phyloP scores from a whole-genome alignment of 2,888 invertebrate species.

The Sinopyrophorus schimmeli region DNA sequence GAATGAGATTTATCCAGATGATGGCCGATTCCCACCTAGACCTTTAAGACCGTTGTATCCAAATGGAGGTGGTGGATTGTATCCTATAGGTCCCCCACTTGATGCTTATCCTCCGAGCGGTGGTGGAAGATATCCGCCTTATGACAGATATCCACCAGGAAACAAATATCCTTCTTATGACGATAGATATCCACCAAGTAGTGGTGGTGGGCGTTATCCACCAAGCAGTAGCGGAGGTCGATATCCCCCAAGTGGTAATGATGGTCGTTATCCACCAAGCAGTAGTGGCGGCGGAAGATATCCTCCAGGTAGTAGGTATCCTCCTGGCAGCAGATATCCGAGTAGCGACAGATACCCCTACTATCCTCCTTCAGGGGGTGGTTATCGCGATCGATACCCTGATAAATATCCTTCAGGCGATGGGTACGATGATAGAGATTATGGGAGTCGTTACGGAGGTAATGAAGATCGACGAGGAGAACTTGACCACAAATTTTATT shows the following conservation, averaged over 20 bases:
- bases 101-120: constrained; percentile 59
- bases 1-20: constrained; percentile 24
- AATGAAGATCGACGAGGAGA: constrained; percentile 20
- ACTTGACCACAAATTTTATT: constrained; percentile 36
- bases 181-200: constrained; percentile 23
- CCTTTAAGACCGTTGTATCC: constrained; percentile 21
- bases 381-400: constrained; percentile 52
- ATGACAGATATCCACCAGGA: constrained; percentile 38
- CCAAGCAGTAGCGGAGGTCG: constrained; percentile 39
- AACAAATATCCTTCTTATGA: constrained; percentile 16
- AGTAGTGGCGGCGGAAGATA: constrained; percentile 48
- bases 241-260: constrained; percentile 37
- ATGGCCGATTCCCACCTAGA: constrained; percentile 19
- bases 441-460: constrained; percentile 33
- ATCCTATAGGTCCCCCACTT: constrained; percentile 25
- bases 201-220: constrained; percentile 40
- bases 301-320: constrained; percentile 34
- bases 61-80: constrained; percentile 12
- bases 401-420: constrained; percentile 45
- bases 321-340: constrained; percentile 29
- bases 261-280: constrained; percentile 33
- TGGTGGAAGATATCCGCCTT: constrained; percentile 40
- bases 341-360: constrained; percentile 39
- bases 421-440: constrained; percentile 41
- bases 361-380: constrained; percentile 43